Evolutionary conservation across 1,140 invertebrate genomes (phyloP).

Genomic region (Drosophila subobscura): DNA sequence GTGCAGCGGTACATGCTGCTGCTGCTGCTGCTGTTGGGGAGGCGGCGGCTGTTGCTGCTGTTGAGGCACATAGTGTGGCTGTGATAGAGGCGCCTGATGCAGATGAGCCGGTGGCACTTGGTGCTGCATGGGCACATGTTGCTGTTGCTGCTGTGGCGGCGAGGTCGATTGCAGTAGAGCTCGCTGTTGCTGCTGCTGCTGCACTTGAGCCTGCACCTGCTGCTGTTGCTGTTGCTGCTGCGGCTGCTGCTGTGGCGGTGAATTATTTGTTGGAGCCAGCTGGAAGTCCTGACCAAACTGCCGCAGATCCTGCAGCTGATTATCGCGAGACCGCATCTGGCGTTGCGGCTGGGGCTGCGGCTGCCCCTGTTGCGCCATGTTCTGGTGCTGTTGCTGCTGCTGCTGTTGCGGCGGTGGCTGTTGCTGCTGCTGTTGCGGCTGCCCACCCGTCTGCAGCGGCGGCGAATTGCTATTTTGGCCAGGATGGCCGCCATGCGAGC

Average conservation of each 20-base stretch:
- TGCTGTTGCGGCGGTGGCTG: conserved; percentile 39
- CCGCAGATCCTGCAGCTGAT: conserved; percentile 75
- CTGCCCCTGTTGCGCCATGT: conserved; percentile 37
- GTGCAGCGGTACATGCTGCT: conserved; percentile 60
- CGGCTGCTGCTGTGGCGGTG: conserved; percentile 61
- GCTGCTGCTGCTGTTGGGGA: conserved; percentile 70
- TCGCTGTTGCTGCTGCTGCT: conserved; percentile 71
- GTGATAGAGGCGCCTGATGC: conserved; percentile 82
- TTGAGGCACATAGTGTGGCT: conserved; percentile 82
- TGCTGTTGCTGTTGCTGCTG: conserved; percentile 63
- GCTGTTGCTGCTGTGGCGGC: conserved; percentile 60
- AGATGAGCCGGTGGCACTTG: conserved; percentile 63
- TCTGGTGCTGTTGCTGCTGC: conserved; percentile 48
- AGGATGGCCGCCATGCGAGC: conserved; percentile 49
- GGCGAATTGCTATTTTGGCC: conserved; percentile 74
- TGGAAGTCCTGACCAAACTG: conserved; percentile 81
- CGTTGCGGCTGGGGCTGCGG: conserved; percentile 64
- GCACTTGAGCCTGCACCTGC: conserved; percentile 28
- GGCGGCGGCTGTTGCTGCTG: conserved; percentile 69
- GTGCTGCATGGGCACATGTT: conserved; percentile 68
- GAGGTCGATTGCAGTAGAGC: conserved; percentile 64
- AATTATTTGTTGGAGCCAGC: conserved; percentile 55
- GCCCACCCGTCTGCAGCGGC: conserved; percentile 58
- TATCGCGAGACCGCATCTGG: conserved; percentile 74
- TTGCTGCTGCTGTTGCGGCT: conserved; percentile 46